A percentile compares a stretch with the other conserved stretches of the same genome.
phyloP scores from a whole-genome alignment of 2,888 invertebrate species.

The Graphium colonna region DNA sequence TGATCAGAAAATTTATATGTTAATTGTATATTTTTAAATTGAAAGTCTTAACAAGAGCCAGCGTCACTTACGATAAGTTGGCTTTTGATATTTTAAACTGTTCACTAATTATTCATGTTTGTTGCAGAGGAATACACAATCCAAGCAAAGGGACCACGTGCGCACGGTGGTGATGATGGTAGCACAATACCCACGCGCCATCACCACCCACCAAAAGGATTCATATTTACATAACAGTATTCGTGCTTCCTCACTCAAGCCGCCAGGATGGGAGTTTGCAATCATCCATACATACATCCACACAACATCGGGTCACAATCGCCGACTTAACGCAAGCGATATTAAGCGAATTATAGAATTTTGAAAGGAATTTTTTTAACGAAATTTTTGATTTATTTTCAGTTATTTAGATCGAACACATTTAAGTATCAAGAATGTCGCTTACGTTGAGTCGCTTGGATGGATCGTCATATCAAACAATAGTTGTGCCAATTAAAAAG shows the following conservation, averaged over 20 bases:
- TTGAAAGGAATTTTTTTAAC: conserved; percentile 2
- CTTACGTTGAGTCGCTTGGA: no score
- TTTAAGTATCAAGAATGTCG: no score
- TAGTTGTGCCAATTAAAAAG: background rate
- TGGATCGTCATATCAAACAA: no score
- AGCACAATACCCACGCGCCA: conserved; percentile 33
- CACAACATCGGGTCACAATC: background rate
- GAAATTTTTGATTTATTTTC: background rate
- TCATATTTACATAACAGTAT: conserved; percentile 68
- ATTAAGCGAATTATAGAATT: background rate
- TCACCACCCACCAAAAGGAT: conserved; percentile 34
- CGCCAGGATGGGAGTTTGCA: conserved; percentile 71
- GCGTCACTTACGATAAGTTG: no score
- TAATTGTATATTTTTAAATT: no score
- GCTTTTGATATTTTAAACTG: background rate
- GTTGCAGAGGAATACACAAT: conserved; percentile 74
- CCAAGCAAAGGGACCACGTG: conserved; percentile 67
- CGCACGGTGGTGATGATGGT: conserved; percentile 59
- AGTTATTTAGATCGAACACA: no score
- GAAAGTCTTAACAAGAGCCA: no score
- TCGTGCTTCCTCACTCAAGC: conserved; percentile 71
- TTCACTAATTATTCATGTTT: conserved; percentile 34
- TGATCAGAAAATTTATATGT: no score
- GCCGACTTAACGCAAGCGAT: background rate
- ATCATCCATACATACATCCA: conserved; percentile 31